These are phyloP conservation scores for Puffinus mauretanicus DNA, from an alignment of 2,113 vertebrate genomes.

Conservation along the genomic window DNA sequence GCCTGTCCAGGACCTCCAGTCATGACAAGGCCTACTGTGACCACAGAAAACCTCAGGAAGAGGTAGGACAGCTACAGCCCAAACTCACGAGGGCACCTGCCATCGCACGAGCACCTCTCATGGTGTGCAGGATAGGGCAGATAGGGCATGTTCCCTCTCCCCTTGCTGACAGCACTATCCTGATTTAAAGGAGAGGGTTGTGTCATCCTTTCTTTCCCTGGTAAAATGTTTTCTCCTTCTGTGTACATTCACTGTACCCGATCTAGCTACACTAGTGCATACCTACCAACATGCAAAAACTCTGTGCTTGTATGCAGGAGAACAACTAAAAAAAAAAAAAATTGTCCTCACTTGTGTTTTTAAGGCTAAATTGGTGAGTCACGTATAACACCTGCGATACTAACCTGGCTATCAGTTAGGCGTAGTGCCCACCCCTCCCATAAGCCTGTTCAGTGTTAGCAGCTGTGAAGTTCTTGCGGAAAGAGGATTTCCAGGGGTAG, in stretches of 20 bases:
- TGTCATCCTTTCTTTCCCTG: neutral
- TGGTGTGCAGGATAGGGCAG: neutral
- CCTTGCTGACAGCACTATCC: neutral
- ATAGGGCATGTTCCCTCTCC: neutral
- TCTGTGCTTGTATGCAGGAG: neutral
- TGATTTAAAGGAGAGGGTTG: neutral
- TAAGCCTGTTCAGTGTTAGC: neutral
- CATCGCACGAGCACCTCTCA: neutral
- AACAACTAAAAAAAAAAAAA: neutral
- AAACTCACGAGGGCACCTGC: neutral
- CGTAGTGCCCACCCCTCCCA: fast-evolving
- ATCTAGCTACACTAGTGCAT: neutral
- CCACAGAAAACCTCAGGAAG: neutral
- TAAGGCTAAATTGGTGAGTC: neutral
- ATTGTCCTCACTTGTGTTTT: neutral
- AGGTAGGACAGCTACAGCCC: neutral
- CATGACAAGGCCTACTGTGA: neutral
- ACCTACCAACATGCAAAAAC: neutral
- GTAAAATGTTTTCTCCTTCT: neutral
- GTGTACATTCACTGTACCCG: neutral
- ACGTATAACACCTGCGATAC: neutral
- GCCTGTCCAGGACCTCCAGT: neutral
- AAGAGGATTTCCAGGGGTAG: neutral
- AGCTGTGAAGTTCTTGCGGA: neutral
- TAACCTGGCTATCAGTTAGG: neutral